Evolutionary conservation across 1,140 invertebrate species (phyloP), one percentile per base, ranked within the genome.

Genomic region (Campoletis sonorensis): DNA sequence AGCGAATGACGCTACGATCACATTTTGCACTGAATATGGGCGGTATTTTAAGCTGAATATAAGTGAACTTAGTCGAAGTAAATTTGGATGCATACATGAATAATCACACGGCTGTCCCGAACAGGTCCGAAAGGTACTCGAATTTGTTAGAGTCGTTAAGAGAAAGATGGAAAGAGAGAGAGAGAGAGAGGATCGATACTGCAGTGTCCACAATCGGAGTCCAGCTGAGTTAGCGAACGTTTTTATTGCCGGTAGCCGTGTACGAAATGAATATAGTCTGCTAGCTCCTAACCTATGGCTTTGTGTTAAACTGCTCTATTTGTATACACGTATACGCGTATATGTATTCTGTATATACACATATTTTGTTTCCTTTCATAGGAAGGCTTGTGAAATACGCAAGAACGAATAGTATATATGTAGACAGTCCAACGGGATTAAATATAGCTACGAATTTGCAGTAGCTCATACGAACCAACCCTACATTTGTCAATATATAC

Each of bases 101-200:
- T 54, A 18, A 21, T 54, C 18, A n/a, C 51, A 21, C 51, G 16
- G 16, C 16, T 54, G 51, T 18, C 10, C 51, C 51, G 16, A 21
- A 18, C 51, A 5, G 51, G 3, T 54, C 51, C 51, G 40, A 45
- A 18, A 49, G 70, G 11, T 61, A 54, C 80, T 82, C 84, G 80
- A 83, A 85, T 84, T 84, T 85, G 81, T 82, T 85, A 82, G 27
- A 73, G 79, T 81, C 71, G 67, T 75, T 80, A 30, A 10, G 23
- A 64, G 11, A 11, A 64, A 64, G 16, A 15, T n/a, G 13, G 16
- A 21, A 10, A 58, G 11, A 58, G 54, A 58, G 4, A n/a, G 61
- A 64, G 4, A 49, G 23, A 75, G 72, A 51, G 71, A 51, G 49
- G 72, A 75, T 75, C 45, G 72, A 51, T 27, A 23, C 54, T 77